phyloP scores from a whole-genome alignment of 2,797 vertebrate species.

The Danio tinwini region DNA sequence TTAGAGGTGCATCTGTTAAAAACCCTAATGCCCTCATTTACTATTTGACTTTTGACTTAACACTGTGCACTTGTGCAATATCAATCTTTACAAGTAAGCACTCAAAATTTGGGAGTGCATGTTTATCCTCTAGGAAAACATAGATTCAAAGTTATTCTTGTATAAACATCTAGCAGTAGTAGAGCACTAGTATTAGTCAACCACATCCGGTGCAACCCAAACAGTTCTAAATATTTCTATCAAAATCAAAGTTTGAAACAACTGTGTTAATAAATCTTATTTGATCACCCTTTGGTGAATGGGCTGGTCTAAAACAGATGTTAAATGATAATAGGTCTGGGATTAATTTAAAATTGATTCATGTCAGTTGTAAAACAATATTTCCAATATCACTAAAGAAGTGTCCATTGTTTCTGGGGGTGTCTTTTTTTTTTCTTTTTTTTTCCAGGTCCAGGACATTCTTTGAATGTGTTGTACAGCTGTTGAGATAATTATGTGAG shows the following conservation, averaged over 20 bases:
- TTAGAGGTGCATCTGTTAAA: slow-evolving; percentile 60
- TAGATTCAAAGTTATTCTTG: slow-evolving; percentile 1
- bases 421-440: neutral
- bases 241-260: neutral
- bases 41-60: slow-evolving; percentile 53
- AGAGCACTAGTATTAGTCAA: slow-evolving; percentile 2
- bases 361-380: neutral
- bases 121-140: slow-evolving; percentile 2
- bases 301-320: neutral
- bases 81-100: slow-evolving; percentile 35
- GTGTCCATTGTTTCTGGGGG: slow-evolving; percentile 38
- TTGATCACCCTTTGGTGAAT: slow-evolving; percentile 13
- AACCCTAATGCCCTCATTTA: slow-evolving; percentile 46
- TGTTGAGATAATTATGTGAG: slow-evolving; percentile 55
- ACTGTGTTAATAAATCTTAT: neutral
- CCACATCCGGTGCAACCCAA: neutral
- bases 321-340: neutral
- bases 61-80: slow-evolving; percentile 47
- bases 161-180: neutral
- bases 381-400: slow-evolving; percentile 7
- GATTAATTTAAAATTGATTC: neutral
- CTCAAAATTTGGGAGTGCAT: slow-evolving; percentile 2
- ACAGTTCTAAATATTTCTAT: slow-evolving; percentile 4
- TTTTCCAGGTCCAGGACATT: slow-evolving; percentile 45
- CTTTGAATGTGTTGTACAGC: slow-evolving; percentile 52